These are phyloP conservation scores for Microdon myrmicae DNA, from an alignment of 2,888 invertebrate genomes.

Conservation along the genomic window DNA sequence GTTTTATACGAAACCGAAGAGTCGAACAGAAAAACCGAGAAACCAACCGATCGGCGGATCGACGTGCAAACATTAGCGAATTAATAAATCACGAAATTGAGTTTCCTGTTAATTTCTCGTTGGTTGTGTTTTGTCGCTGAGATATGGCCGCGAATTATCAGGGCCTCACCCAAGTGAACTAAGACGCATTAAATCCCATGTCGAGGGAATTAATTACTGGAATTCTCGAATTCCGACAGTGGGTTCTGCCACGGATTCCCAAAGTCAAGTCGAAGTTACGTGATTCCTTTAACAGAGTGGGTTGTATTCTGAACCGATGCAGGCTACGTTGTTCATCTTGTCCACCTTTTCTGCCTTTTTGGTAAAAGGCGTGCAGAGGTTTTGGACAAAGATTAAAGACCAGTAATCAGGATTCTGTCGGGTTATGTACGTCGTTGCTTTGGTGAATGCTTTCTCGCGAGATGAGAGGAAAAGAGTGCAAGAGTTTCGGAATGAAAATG, in stretches of 20 bases:
- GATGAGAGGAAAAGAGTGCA: no score
- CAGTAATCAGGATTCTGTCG: slow-evolving; percentile 24
- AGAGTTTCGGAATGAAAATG: slow-evolving; percentile 36
- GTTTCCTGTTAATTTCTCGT: slow-evolving; percentile 29
- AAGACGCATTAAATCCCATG: slow-evolving; percentile 34
- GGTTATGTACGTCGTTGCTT: slow-evolving; percentile 7
- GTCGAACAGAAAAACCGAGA: no score
- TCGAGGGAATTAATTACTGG: slow-evolving; percentile 46
- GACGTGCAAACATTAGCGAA: slow-evolving; percentile 33
- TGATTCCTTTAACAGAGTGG: no score
- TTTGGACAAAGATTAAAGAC: slow-evolving; percentile 41
- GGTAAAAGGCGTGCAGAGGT: slow-evolving; percentile 29
- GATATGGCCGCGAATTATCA: slow-evolving; percentile 26
- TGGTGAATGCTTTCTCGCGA: slow-evolving; percentile 2
- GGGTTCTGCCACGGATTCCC: slow-evolving; percentile 14
- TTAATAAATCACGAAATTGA: slow-evolving; percentile 46
- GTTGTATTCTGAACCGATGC: no score
- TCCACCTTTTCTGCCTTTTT: slow-evolving; percentile 3
- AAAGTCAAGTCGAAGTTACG: slow-evolving; percentile 30
- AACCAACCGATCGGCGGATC: slow-evolving; percentile 7
- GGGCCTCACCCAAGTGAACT: slow-evolving; percentile 29
- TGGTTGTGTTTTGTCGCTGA: slow-evolving; percentile 8
- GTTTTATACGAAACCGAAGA: no score
- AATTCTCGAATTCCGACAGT: no score
- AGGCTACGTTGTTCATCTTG: no score